Percentiles rank a stretch among this genome's conserved stretches.
These are phyloP conservation scores for Phalera bucephala DNA, from an alignment of 2,888 invertebrate genomes.

Conservation along the genomic window DNA sequence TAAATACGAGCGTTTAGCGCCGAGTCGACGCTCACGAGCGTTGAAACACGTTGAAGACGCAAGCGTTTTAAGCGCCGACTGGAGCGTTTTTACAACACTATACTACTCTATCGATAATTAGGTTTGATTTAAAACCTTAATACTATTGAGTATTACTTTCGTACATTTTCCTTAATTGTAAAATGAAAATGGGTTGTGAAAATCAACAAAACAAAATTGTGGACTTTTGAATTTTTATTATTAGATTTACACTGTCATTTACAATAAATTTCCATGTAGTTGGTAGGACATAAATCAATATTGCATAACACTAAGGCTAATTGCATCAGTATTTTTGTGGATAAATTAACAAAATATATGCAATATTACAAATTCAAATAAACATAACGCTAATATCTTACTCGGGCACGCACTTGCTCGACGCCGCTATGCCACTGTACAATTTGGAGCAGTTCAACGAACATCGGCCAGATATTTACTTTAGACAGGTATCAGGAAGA, in stretches of 20 bases:
- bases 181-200: no score
- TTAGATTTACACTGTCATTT: constrained; percentile 84
- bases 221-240: constrained; percentile 83
- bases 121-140: no score
- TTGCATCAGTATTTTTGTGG: constrained; percentile 82
- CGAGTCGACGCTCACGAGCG: no score
- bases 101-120: no score
- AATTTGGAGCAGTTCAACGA: constrained; percentile 42
- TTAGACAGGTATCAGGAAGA: constrained; percentile 44
- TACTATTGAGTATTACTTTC: no score
- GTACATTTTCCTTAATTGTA: no score
- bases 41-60: no score
- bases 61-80: no score
- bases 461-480: constrained; percentile 43
- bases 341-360: constrained; percentile 82
- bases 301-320: constrained; percentile 83
- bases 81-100: no score
- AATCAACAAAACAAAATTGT: constrained; percentile 57
- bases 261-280: constrained; percentile 83
- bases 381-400: constrained; percentile 82
- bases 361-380: constrained; percentile 82
- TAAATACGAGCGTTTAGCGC: no score
- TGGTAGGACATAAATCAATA: constrained; percentile 83
- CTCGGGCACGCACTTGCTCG: constrained; percentile 73
- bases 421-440: constrained; percentile 48